Evolutionary conservation across 2,797 vertebrate genomes (phyloP).

Genomic region (Neosilurus hyrtlii): DNA sequence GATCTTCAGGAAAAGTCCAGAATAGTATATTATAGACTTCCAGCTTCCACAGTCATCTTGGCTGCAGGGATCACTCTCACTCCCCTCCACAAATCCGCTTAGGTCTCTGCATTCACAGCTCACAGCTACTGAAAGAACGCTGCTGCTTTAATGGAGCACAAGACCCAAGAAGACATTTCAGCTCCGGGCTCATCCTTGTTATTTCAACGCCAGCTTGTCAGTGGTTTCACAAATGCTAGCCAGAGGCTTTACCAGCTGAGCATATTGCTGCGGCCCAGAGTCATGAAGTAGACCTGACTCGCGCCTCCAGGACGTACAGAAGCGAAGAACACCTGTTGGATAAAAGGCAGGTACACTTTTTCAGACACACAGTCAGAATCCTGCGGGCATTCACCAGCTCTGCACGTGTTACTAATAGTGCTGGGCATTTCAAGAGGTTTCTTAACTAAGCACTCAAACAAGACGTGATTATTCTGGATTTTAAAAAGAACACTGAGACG

Average conservation of each 20-base stretch:
- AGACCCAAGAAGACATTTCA: not conserved
- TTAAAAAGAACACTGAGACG: not conserved
- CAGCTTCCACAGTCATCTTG: not conserved
- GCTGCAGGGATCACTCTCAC: constrained; percentile 16
- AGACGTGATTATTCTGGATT: not conserved
- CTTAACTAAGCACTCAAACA: not conserved
- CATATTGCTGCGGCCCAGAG: constrained; percentile 85
- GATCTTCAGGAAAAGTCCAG: constrained; percentile 9
- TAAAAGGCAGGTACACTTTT: not conserved
- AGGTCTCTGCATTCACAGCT: not conserved
- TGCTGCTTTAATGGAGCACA: constrained; percentile 1
- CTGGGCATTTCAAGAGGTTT: not conserved
- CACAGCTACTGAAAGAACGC: constrained; percentile 13
- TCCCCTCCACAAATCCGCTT: constrained; percentile 6
- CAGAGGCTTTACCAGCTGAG: constrained; percentile 85
- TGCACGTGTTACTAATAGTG: not conserved
- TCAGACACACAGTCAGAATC: not conserved
- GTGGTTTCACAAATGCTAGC: not conserved
- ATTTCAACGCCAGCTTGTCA: not conserved
- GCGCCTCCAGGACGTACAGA: constrained; percentile 86
- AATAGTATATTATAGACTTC: not conserved
- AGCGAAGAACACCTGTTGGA: constrained; percentile 70
- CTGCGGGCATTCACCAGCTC: not conserved
- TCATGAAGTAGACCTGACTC: constrained; percentile 95
- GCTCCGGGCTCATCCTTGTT: not conserved